A percentile compares a stretch with the other conserved stretches of the same genome.
Evolutionary conservation across 2,113 vertebrate species (phyloP).

Genomic region (Dromaius novaehollandiae): DNA sequence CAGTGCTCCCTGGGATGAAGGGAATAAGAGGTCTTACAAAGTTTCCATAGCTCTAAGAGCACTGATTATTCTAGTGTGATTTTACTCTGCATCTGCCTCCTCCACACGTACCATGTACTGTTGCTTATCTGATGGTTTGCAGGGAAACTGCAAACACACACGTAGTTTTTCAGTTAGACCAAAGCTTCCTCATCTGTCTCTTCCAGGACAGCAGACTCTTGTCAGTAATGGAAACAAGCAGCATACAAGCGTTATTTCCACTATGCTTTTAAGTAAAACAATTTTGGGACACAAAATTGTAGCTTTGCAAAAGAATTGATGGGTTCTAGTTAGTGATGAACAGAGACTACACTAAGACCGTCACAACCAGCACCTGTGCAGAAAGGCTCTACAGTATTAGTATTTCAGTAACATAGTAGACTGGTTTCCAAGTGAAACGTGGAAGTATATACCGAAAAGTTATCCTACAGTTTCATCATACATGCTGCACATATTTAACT

Average conservation of each 20-base stretch:
- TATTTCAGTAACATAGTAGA: background rate
- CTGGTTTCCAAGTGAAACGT: background rate
- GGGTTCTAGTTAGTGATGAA: background rate
- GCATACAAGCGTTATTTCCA: accelerated
- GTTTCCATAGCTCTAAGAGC: background rate
- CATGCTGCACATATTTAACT: background rate
- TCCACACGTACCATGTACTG: background rate
- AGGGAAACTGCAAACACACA: background rate
- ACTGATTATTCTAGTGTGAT: background rate
- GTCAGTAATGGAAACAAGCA: background rate
- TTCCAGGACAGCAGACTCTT: background rate
- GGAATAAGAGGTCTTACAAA: background rate
- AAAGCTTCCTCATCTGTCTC: background rate
- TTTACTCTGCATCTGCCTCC: background rate
- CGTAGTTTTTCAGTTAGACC: background rate
- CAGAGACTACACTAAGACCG: background rate
- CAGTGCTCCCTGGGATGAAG: background rate
- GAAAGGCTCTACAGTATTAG: background rate
- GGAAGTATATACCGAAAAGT: background rate
- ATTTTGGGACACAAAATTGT: background rate
- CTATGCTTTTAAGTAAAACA: background rate
- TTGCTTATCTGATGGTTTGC: background rate
- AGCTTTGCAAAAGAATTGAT: background rate
- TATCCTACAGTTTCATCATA: background rate
- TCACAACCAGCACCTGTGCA: background rate